Evolutionary conservation across 1,140 invertebrate species (phyloP), one percentile per base, ranked within the genome.

Genomic region (Drosophila arawakana): DNA sequence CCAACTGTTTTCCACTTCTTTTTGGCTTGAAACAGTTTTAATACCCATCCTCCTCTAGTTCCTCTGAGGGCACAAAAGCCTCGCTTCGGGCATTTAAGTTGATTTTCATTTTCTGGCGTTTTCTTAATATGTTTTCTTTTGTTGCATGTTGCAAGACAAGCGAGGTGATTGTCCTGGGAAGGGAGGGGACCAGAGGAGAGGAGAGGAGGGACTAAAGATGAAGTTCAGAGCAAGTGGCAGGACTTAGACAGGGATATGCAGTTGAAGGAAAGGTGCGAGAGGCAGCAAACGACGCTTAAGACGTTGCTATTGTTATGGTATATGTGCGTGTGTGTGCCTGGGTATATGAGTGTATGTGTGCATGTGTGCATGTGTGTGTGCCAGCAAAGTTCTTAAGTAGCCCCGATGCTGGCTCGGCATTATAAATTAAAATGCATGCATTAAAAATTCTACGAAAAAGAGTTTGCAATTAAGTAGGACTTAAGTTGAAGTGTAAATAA

Each of bases 401-500:
- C 65, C 66, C 54, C 71, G 58, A 80, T 74, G 81, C 63, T 67
- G 63, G 76, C 78, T 85, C 70, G 81, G 80, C 77, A 88, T 88
- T 90, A 89, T 90, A 89, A 89, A 89, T 89, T 89, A 89, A 89
- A 89, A 89, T 89, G 78, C 84, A 89, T 70, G 69, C 84, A 89
- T 89, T 89, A 89, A 89, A 89, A 89, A 89, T 89, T 89, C 85
- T 78, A 80, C 75, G 73, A 71, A 90, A 85, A 89, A 90, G 85
- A 89, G 84, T 90, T 89, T 84, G 81, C 84, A 89, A 89, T 89
- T 89, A 89, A 89, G 84, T 89, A 90, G 81, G 80, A 84, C 84
- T 89, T 89, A 89, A 89, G 84, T 89, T 89, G 75, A 89, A 89
- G 84, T 89, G 84, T 90, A 85, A 85, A 85, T 85, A 85, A 85